Conservation (phyloP, 92 coral and sea anemone species). For the Porites rus region DNA sequence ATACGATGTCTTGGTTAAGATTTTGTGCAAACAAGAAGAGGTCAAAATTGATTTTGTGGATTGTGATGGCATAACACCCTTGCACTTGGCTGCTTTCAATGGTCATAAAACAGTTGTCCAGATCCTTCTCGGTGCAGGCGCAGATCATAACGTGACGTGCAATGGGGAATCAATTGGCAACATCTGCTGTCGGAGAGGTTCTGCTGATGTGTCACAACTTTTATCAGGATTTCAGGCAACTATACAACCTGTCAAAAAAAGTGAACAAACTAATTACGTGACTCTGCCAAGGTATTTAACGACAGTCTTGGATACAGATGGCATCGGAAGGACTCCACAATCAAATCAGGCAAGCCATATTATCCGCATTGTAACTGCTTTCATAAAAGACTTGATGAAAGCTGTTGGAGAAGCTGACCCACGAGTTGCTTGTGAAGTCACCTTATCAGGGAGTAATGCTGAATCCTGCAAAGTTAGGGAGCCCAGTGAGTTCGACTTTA, state of each 20-base stretch:
- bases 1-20: slow-evolving; percentile 35
- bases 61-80: slow-evolving; percentile 17
- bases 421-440: slow-evolving; percentile 34
- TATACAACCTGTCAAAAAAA: not conserved
- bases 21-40: slow-evolving; percentile 37
- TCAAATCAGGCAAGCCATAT: slow-evolving; percentile 20
- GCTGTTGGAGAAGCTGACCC: slow-evolving; percentile 46
- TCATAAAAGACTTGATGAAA: slow-evolving; percentile 34
- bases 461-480: slow-evolving; percentile 49
- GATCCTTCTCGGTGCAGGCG: slow-evolving; percentile 49
- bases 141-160: slow-evolving; percentile 21
- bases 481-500: slow-evolving; percentile 58
- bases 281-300: slow-evolving; percentile 40
- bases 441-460: slow-evolving; percentile 46
- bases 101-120: slow-evolving; percentile 38
- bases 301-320: slow-evolving; percentile 42
- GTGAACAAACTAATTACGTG: not conserved
- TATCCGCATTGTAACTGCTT: slow-evolving; percentile 17
- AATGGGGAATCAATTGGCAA: slow-evolving; percentile 35
- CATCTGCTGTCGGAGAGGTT: slow-evolving; percentile 52
- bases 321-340: slow-evolving; percentile 30
- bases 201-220: slow-evolving; percentile 24
- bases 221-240: slow-evolving; percentile 3
- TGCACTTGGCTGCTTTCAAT: slow-evolving; percentile 51
- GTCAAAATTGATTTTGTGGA: slow-evolving; percentile 34